Base-by-base conservation (phyloP, 2,797 vertebrate species). In the Hafferia zeledoni region DNA sequence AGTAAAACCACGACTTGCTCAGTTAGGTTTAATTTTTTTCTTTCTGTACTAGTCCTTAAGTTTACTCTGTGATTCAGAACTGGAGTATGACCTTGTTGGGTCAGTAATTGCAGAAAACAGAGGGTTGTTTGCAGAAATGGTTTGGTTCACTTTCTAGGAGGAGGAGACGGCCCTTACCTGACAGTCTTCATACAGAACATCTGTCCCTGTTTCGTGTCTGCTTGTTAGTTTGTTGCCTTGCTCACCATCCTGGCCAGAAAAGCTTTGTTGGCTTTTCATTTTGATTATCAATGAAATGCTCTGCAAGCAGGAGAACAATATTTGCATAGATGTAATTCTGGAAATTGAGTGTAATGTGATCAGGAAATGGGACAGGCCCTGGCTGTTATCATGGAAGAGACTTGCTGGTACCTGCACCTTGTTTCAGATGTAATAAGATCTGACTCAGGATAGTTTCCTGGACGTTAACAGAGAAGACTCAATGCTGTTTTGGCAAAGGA, bases 381-480 rank as follows among this genome's bases (percentile, higher is more conserved):
- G 92, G 85, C 43, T 89, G 37, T 93, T 96, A 94, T 71, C 90
- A 75, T 80, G 65, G 93, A 95, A 78, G 70, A 89, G 85, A 67
- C 97, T 94, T 96, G 95, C 90, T 91, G 89, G 74, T 95, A 94
- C 95, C 94, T 95, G 95, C 82, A 59, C 67, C 33, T 76, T 52
- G 90, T 65, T 94, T 96, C 84, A 74, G 83, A 85, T 69, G 94
- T 95, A 97, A 89, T 94, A 87, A 87, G 83, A 92, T 90, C 95
- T 96, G 94, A 96, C 85, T 95, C 94, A 89, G 83, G 71, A 89
- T 93, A 68, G 88, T 89, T 97, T 95, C 95, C 93, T 95, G 96
- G 81, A 89, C 1, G 13, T 87, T 89, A 89, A 89, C 39, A 76
- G 80, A 74, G 76, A 95, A 88, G 92, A 79, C 75, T 87, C 63